Conservation (phyloP, 2,888 invertebrate genomes). For the Drosophila robusta region DNA sequence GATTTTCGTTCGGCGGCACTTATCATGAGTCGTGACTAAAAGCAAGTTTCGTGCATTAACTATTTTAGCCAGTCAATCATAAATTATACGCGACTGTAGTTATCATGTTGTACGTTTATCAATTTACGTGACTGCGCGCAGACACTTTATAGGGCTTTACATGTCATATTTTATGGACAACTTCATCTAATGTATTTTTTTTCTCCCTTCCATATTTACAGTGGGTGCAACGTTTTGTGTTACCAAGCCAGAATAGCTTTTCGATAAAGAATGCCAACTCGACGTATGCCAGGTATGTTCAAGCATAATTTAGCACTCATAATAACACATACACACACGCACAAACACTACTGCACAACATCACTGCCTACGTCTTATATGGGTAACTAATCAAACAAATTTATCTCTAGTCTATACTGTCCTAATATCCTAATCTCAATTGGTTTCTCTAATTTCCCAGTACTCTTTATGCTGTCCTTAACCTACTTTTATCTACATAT, state of each 20-base stretch:
- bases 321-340: conserved; percentile 30
- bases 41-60: conserved; percentile 23
- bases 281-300: conserved; percentile 87
- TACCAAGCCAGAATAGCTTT: conserved; percentile 86
- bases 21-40: conserved; percentile 48
- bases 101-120: conserved; percentile 55
- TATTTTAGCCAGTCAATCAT: conserved; percentile 37
- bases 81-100: conserved; percentile 29
- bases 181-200: conserved; percentile 38
- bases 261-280: conserved; percentile 86
- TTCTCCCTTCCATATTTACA: conserved; percentile 64
- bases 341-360: conserved; percentile 24
- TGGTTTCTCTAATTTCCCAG: conserved; percentile 36
- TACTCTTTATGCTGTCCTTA: conserved; percentile 28
- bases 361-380: conserved; percentile 16
- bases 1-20: conserved; percentile 13
- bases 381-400: conserved; percentile 34
- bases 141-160: conserved; percentile 28
- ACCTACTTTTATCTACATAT: conserved; percentile 14
- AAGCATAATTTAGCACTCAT: conserved; percentile 7
- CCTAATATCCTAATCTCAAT: conserved; percentile 27
- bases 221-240: conserved; percentile 87
- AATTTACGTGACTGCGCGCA: conserved; percentile 66
- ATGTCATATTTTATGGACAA: conserved; percentile 36
- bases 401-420: conserved; percentile 34